A percentile compares a stretch with the other conserved stretches of the same genome.
phyloP scores from a whole-genome alignment of 2,113 vertebrate genomes.

The Eudyptes chrysolophus region DNA sequence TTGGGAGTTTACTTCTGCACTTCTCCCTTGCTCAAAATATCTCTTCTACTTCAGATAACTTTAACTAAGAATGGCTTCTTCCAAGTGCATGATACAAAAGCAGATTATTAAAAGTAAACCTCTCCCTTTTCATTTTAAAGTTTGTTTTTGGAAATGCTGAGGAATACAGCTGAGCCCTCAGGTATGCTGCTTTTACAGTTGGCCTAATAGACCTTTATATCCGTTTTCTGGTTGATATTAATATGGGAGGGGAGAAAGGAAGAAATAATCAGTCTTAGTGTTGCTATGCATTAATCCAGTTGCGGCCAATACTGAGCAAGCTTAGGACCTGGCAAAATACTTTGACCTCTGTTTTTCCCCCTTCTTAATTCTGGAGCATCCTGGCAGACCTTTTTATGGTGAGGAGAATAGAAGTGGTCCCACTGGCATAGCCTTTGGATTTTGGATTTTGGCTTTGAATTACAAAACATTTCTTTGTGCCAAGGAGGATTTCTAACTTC shows the following conservation, averaged over 20 bases:
- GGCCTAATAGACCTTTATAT: neutral
- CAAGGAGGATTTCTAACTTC: neutral
- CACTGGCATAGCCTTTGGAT: neutral
- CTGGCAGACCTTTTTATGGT: neutral
- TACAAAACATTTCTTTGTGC: neutral
- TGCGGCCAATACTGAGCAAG: neutral
- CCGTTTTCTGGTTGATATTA: neutral
- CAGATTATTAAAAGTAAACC: neutral
- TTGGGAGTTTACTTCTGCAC: neutral
- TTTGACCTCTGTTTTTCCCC: neutral
- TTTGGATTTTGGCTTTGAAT: neutral
- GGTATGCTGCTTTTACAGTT: neutral
- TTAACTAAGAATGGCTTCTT: neutral
- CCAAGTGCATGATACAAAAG: accelerated
- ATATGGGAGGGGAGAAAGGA: neutral
- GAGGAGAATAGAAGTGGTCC: neutral
- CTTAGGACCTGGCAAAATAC: neutral
- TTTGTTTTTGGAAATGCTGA: neutral
- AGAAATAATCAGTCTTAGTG: neutral
- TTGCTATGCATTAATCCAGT: neutral
- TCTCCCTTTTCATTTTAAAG: neutral
- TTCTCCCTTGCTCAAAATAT: neutral
- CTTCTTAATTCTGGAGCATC: neutral
- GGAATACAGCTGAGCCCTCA: neutral
- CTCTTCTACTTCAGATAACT: neutral